Evolutionary conservation across 2,888 invertebrate genomes (phyloP), one percentile per base, ranked within the genome.

Genomic region (Lomographa bimaculata): DNA sequence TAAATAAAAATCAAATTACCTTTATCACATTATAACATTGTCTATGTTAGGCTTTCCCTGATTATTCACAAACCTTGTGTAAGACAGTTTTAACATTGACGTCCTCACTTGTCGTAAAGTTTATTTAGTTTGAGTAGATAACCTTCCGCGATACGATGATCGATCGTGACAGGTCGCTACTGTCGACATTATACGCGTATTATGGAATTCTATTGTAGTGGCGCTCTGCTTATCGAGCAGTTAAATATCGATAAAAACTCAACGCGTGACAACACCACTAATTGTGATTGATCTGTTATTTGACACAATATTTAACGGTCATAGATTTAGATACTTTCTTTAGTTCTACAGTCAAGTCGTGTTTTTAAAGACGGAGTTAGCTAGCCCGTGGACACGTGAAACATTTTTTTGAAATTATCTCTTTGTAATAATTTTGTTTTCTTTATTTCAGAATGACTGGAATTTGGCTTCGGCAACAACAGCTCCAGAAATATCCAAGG

Each of bases 101-200:
- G 74, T 73, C 75, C 74, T 77, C 71, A 71, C 71, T 71, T 80
- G 79, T 80, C 75, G 51, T 53, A 43, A 53, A 71, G 75, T 80
- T 81, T 80, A 74, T 72, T 76, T 69, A n/a, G n/a, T n/a, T 68
- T 65, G 59, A 58, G 54, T 54, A 62, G 65, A 69, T 74, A 72
- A 63, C 34, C 63, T 63, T 46, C 54, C 47, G 55, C 68, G 64
- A 78, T 73, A 76, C 58, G 56, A 71, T 85, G 83, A 86, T 84
- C 73, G 81, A 85, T 85, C 66, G 74, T 70, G 72, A 70, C 70
- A 71, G 61, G 59, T 52, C 34, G 64, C 76, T 71, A 71, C 74
- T 43, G 42, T 36, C 61, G 64, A 59, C 51, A 65, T 76, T 71
- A 68, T 60, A 71, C 68, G 72, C 62, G 64, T 66, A 61, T 71